Evolutionary conservation across 2,888 invertebrate genomes (phyloP).

Genomic region (Galeopsomyia nigrocyanea): DNA sequence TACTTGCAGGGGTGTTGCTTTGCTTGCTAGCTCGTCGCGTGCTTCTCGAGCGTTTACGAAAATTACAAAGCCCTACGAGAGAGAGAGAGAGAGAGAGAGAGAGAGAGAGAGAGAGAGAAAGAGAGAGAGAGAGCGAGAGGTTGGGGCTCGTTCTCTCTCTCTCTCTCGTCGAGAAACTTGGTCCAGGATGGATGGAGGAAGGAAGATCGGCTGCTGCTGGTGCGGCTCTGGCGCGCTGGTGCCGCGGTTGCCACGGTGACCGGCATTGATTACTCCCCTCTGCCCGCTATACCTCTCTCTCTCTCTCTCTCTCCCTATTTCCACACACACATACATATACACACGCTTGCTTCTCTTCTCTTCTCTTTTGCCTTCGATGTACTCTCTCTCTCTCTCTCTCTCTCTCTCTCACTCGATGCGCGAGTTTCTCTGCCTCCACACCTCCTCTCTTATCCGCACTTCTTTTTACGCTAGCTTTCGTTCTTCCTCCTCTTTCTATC

Average conservation of each 20-base stretch:
- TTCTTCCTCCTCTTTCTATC: constrained; percentile 32
- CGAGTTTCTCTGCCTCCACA: constrained; percentile 10
- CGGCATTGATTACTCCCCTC: constrained; percentile 67
- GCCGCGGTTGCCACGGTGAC: constrained; percentile 66
- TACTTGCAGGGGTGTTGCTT: background rate
- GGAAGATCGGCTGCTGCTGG: constrained; percentile 64
- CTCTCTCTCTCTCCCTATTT: constrained; percentile 40
- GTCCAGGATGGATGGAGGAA: constrained; percentile 59
- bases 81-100: constrained; percentile 2
- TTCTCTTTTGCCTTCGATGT: background rate
- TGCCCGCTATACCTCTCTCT: constrained; percentile 46
- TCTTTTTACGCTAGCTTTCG: background rate
- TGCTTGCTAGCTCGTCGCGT: background rate
- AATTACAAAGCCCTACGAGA: constrained; percentile 44
- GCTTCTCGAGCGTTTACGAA: constrained; percentile 45
- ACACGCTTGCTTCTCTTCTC: too few species aligned
- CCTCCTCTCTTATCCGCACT: constrained; percentile 10
- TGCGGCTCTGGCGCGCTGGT: constrained; percentile 55
- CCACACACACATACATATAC: background rate
- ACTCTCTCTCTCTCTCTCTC: constrained; percentile 10
- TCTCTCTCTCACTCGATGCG: constrained; percentile 19
- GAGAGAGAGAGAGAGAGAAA: constrained; percentile 20
- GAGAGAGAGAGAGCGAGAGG: constrained; percentile 12
- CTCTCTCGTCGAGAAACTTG: constrained; percentile 45
- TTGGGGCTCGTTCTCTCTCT: constrained; percentile 47